A percentile compares a stretch with the other conserved stretches of the same genome.
phyloP scores from a whole-genome alignment of 1,140 invertebrate species.

The Eriocheir sinensis region DNA sequence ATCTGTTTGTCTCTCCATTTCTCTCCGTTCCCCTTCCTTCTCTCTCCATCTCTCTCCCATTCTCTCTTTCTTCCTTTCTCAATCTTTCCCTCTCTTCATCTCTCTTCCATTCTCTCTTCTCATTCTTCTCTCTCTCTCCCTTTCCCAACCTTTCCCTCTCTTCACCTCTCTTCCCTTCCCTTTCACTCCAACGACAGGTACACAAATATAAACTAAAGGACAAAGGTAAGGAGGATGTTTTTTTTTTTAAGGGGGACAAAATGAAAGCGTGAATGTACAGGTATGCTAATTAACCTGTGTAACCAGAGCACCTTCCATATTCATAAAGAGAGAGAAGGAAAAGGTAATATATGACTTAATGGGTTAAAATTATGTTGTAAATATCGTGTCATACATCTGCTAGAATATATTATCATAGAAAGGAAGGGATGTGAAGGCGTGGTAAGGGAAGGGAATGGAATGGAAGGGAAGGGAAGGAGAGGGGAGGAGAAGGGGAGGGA shows the following conservation, averaged over 20 bases:
- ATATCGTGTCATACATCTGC: too few relatives aligned
- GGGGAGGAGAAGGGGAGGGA: constrained; percentile 29
- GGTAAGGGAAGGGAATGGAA: constrained; percentile 36
- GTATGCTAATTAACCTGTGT: too few relatives aligned
- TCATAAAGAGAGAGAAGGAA: too few relatives aligned
- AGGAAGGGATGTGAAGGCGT: not conserved
- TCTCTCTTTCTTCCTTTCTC: not conserved
- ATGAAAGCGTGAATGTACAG: too few relatives aligned
- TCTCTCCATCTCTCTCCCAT: not conserved
- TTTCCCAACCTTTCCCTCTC: not conserved
- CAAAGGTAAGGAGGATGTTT: too few relatives aligned
- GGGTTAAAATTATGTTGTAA: too few relatives aligned
- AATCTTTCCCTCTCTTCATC: not conserved
- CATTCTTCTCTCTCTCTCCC: not conserved
- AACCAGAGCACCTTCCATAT: too few relatives aligned
- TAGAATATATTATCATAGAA: not conserved
- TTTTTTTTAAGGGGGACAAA: too few relatives aligned
- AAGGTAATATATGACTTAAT: too few relatives aligned
- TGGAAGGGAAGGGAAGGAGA: constrained; percentile 34
- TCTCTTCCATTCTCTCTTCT: not conserved
- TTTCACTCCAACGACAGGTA: not conserved
- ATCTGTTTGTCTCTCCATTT: not conserved
- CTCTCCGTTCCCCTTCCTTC: too few relatives aligned
- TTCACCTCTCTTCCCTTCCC: not conserved
- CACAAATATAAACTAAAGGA: too few relatives aligned